Conservation (phyloP, 2,888 invertebrate species). For the Hydriomena furcata region DNA sequence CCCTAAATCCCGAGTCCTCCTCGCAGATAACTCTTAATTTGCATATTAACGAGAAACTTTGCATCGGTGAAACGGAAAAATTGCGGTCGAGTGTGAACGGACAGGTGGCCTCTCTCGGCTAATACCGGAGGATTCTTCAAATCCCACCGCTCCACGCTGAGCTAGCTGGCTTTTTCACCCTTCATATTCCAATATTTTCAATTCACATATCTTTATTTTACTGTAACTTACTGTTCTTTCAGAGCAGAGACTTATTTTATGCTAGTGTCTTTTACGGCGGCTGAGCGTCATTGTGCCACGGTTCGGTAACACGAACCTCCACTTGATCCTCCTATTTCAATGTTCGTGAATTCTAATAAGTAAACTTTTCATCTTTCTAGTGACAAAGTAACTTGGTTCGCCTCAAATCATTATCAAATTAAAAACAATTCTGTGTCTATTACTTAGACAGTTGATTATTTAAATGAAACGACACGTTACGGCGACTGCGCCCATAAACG, state of each 20-base stretch:
- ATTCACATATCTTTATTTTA: conserved; percentile 7
- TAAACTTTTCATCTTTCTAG: too few relatives aligned
- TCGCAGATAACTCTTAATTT: conserved; percentile 78
- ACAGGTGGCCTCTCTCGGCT: conserved; percentile 63
- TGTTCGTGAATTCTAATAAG: too few relatives aligned
- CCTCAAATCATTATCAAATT: conserved; percentile 10
- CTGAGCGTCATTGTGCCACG: too few relatives aligned
- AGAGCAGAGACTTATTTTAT: background rate
- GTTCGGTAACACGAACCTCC: too few relatives aligned
- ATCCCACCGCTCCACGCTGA: conserved; percentile 39
- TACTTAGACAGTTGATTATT: conserved; percentile 24
- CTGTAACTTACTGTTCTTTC: background rate
- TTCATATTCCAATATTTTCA: conserved; percentile 11
- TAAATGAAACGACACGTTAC: conserved; percentile 25
- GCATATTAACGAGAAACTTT: conserved; percentile 82
- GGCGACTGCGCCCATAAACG: conserved; percentile 21
- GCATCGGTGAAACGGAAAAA: conserved; percentile 76
- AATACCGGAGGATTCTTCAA: conserved; percentile 63
- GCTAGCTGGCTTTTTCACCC: background rate
- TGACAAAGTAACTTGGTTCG: background rate
- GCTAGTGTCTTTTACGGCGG: too few relatives aligned
- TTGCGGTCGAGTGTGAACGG: conserved; percentile 70
- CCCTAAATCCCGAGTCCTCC: conserved; percentile 67
- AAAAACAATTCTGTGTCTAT: conserved; percentile 15
- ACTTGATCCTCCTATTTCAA: too few relatives aligned